phyloP scores from a whole-genome alignment of 2,797 vertebrate genomes.

The Hozukius guyotensis region DNA sequence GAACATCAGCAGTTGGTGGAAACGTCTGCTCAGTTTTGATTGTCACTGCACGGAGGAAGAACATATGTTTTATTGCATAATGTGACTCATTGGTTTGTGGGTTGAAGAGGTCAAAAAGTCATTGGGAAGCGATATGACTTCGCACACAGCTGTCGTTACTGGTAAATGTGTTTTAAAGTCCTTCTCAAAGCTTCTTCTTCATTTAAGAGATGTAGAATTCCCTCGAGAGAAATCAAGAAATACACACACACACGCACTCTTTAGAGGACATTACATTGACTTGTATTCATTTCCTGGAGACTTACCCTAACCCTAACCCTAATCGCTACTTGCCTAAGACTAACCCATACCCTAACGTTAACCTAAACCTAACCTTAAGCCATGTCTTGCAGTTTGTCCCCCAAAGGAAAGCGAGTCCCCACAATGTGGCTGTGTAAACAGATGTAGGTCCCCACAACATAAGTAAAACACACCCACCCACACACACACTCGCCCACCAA shows the following conservation, averaged over 20 bases:
- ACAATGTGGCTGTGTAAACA: neutral
- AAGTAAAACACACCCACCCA: constrained; percentile 2
- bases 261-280: fast-evolving
- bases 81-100: neutral
- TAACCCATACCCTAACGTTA: too few relatives aligned
- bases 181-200: constrained; percentile 7
- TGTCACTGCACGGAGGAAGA: neutral
- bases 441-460: neutral
- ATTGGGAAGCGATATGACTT: neutral
- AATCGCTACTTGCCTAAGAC: too few relatives aligned
- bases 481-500: neutral
- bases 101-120: constrained; percentile 27
- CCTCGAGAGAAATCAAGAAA: neutral
- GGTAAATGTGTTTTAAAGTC: constrained; percentile 8
- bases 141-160: constrained; percentile 1
- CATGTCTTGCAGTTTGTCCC: too few relatives aligned
- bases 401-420: too few relatives aligned
- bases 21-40: constrained; percentile 18
- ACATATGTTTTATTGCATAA: neutral
- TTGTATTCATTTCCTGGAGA: neutral
- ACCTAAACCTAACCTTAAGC: too few relatives aligned
- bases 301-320: too few relatives aligned
- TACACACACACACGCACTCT: neutral
- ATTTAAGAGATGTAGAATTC: constrained; percentile 16
- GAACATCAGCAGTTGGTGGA: constrained; percentile 1